A percentile compares a stretch with the other conserved stretches of the same genome.
These are phyloP conservation scores for Gila orcuttii DNA, from an alignment of 2,113 vertebrate species.

Conservation along the genomic window DNA sequence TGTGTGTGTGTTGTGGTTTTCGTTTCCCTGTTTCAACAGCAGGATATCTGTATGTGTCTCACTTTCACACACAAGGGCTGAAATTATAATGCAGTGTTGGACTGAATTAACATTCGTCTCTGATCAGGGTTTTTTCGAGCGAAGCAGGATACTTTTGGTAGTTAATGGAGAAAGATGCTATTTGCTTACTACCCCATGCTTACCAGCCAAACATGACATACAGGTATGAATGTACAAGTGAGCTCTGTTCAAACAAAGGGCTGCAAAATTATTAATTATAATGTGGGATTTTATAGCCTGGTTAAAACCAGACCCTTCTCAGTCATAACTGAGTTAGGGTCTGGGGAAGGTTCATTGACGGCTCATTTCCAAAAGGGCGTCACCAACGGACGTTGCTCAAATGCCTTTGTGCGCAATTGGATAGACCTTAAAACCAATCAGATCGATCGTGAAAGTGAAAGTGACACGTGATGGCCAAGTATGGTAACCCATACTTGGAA, in stretches of 20 bases:
- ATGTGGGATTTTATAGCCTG: too few relatives aligned
- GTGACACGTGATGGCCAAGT: too few relatives aligned
- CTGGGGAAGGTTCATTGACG: too few relatives aligned
- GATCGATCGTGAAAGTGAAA: too few relatives aligned
- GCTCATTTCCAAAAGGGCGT: too few relatives aligned
- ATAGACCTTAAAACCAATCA: too few relatives aligned
- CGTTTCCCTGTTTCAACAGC: constrained; percentile 26
- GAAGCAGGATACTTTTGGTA: neutral
- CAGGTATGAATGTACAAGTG: neutral
- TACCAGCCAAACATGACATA: neutral
- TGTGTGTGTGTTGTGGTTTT: neutral
- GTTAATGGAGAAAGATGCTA: neutral
- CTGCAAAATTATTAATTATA: neutral
- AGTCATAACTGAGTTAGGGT: too few relatives aligned
- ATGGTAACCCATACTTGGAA: too few relatives aligned
- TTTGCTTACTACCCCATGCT: neutral
- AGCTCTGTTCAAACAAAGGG: neutral
- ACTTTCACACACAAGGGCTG: constrained; percentile 19
- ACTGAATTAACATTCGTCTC: neutral
- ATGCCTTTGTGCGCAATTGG: too few relatives aligned
- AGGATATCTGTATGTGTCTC: constrained; percentile 1
- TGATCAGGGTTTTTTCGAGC: neutral
- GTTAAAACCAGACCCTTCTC: too few relatives aligned
- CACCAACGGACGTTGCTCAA: too few relatives aligned
- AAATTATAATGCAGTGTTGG: neutral